These are phyloP conservation scores for Anastrepha ludens DNA, from an alignment of 1,140 invertebrate species.

Conservation along the genomic window DNA sequence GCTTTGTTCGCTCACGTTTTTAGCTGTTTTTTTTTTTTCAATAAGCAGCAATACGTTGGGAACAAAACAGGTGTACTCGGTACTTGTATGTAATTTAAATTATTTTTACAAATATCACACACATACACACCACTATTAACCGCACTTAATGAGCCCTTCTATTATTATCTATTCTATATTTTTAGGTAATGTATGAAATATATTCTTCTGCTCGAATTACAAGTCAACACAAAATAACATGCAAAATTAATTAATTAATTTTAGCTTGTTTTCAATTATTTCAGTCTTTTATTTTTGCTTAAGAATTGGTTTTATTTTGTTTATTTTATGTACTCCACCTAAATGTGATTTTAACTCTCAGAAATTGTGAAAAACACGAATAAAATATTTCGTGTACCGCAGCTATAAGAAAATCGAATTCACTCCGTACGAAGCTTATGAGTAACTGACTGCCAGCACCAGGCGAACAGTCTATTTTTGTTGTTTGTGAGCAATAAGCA, in stretches of 20 bases:
- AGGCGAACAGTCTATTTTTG: slow-evolving; percentile 1
- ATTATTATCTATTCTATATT: not conserved
- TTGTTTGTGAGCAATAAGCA: not conserved
- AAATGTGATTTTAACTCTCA: not conserved
- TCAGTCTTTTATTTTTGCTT: not conserved
- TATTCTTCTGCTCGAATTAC: not conserved
- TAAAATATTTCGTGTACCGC: not conserved
- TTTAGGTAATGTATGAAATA: not conserved
- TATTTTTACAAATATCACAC: not conserved
- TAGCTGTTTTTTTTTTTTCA: not conserved
- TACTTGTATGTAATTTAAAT: not conserved
- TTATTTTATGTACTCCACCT: not conserved
- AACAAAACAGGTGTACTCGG: no score
- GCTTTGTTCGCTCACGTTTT: no score
- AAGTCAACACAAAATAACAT: not conserved
- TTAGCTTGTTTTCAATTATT: not conserved
- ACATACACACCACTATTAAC: not conserved
- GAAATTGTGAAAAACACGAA: not conserved
- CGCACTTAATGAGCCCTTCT: not conserved
- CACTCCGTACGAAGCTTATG: slow-evolving; percentile 4
- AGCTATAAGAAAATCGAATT: not conserved
- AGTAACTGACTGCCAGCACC: slow-evolving; percentile 1
- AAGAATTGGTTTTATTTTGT: not conserved
- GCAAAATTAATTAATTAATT: not conserved
- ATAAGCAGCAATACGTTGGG: no score